Evolutionary conservation across 2,888 invertebrate species (phyloP).

Genomic region (Cheilosia grossa): DNA sequence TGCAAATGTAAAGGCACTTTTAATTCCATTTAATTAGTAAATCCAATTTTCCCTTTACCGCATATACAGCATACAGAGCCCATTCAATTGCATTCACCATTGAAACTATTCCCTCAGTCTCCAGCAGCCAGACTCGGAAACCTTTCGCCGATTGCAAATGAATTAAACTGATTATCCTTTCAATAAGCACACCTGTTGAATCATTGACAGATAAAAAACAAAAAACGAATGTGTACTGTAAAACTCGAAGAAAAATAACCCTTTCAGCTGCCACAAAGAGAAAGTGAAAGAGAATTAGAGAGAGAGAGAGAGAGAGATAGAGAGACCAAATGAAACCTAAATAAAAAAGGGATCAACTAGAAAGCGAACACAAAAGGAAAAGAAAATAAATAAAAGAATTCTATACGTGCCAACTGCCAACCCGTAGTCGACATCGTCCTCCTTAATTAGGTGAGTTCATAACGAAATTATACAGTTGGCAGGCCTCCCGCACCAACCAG

Average conservation of each 20-base stretch:
- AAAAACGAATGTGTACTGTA: not conserved
- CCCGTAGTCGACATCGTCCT: slow-evolving; percentile 36
- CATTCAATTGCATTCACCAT: slow-evolving; percentile 24
- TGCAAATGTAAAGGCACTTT: slow-evolving; percentile 30
- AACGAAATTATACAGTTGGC: slow-evolving; percentile 71
- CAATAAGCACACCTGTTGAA: slow-evolving; percentile 67
- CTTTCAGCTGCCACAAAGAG: slow-evolving; percentile 23
- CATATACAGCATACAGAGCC: slow-evolving; percentile 29
- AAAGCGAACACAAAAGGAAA: slow-evolving; percentile 24
- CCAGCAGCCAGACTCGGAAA: slow-evolving; percentile 1
- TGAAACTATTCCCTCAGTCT: not conserved
- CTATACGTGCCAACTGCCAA: slow-evolving; percentile 44
- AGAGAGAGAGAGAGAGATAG: not conserved
- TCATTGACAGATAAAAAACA: slow-evolving; percentile 12
- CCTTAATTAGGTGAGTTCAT: slow-evolving; percentile 72
- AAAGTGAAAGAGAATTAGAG: not conserved
- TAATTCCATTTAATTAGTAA: slow-evolving; percentile 64
- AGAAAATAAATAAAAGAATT: slow-evolving; percentile 30
- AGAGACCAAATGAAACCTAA: slow-evolving; percentile 25
- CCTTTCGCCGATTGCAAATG: slow-evolving; percentile 60
- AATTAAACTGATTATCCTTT: slow-evolving; percentile 67
- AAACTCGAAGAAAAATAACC: not conserved
- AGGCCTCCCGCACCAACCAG: slow-evolving; percentile 16
- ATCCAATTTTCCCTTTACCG: slow-evolving; percentile 50
- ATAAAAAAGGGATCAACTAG: slow-evolving; percentile 36